Conservation (phyloP, 2,797 vertebrate species). For the Borostomias antarcticus region DNA sequence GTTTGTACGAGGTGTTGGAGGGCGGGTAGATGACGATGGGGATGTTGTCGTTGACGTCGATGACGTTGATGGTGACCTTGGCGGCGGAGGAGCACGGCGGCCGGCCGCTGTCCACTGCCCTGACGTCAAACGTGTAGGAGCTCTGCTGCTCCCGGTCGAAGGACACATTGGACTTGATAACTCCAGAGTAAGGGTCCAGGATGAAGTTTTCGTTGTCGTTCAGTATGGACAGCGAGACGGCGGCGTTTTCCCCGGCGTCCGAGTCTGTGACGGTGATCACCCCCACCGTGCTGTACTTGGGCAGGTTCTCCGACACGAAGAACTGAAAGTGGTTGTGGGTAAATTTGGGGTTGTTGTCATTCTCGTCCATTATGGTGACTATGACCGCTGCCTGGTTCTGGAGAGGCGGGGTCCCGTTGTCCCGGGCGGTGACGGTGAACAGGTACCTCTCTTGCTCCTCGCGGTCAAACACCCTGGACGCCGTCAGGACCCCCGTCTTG, state of each 20-base stretch:
- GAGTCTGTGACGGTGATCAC: slow-evolving; percentile 98
- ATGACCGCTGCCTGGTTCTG: slow-evolving; percentile 97
- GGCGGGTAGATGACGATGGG: slow-evolving; percentile 94
- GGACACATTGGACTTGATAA: slow-evolving; percentile 98
- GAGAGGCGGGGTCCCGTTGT: slow-evolving; percentile 95
- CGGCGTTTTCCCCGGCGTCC: slow-evolving; percentile 95
- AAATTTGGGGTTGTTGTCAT: slow-evolving; percentile 98
- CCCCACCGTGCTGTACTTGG: slow-evolving; percentile 97
- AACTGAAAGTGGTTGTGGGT: slow-evolving; percentile 99
- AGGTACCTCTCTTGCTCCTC: slow-evolving; percentile 97
- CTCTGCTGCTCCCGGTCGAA: slow-evolving; percentile 98
- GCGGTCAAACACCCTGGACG: slow-evolving; percentile 95
- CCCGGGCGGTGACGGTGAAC: slow-evolving; percentile 97
- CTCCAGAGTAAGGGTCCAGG: slow-evolving; percentile 92
- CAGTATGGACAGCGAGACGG: slow-evolving; percentile 93
- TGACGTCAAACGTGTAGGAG: slow-evolving; percentile 97
- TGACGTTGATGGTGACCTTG: slow-evolving; percentile 98
- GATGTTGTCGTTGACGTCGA: slow-evolving; percentile 97
- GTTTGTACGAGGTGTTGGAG: slow-evolving; percentile 97
- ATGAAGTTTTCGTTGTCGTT: slow-evolving; percentile 99
- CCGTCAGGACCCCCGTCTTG: slow-evolving; percentile 96
- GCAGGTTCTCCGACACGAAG: slow-evolving; percentile 99
- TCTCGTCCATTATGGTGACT: slow-evolving; percentile 95
- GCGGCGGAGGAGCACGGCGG: slow-evolving; percentile 94
- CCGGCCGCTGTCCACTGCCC: slow-evolving; percentile 92